Conservation (phyloP, 2,888 invertebrate species). For the Amiota minor region DNA sequence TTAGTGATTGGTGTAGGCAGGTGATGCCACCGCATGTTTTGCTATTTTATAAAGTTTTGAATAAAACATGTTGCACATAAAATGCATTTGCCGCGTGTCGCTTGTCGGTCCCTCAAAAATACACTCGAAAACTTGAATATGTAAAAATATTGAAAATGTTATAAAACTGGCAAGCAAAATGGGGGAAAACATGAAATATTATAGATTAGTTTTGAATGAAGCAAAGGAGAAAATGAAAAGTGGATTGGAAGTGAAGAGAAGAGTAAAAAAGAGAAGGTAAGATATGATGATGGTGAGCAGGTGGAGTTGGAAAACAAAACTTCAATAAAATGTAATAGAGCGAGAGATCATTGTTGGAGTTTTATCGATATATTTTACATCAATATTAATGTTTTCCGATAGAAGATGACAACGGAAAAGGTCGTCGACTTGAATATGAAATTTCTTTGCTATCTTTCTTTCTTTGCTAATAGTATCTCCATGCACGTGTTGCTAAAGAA, state of each 20-base stretch:
- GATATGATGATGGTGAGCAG: constrained; percentile 43
- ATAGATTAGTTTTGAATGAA: too few species aligned
- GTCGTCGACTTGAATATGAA: too few species aligned
- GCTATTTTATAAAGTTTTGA: constrained; percentile 13
- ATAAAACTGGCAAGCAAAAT: neutral
- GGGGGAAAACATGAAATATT: too few species aligned
- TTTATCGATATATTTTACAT: too few species aligned
- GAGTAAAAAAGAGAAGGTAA: constrained; percentile 44
- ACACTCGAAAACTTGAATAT: constrained; percentile 61
- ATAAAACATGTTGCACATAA: constrained; percentile 47
- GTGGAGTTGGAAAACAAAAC: neutral
- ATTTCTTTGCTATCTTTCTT: constrained; percentile 48
- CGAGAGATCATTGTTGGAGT: too few species aligned
- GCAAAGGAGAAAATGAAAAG: too few species aligned
- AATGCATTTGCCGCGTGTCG: constrained; percentile 54
- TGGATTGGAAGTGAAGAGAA: too few species aligned
- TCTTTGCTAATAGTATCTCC: constrained; percentile 59
- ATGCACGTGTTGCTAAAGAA: constrained; percentile 53
- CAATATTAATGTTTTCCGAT: too few species aligned
- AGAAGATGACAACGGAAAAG: too few species aligned
- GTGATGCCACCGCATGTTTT: neutral
- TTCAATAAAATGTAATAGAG: too few species aligned
- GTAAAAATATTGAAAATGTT: constrained; percentile 30
- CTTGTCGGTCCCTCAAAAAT: constrained; percentile 38
- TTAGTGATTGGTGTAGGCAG: neutral